Evolutionary conservation across 2,888 invertebrate species (phyloP).

Genomic region (Bimastos eiseni): DNA sequence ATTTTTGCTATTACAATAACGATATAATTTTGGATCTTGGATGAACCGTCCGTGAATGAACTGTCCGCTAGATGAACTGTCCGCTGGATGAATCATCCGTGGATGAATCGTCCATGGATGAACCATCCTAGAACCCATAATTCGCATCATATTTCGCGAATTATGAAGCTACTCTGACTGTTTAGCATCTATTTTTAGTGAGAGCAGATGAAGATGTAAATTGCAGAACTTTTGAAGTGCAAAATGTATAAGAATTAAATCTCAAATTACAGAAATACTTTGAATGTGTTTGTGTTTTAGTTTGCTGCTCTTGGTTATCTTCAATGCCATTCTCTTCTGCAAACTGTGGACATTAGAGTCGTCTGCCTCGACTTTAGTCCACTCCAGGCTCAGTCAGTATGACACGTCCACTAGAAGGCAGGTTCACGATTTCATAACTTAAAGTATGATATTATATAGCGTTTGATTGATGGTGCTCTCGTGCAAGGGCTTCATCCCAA

Average conservation of each 20-base stretch:
- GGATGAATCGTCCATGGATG: too few relatives aligned
- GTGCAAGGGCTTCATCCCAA: too few relatives aligned
- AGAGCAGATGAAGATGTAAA: too few relatives aligned
- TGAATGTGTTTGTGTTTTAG: conserved; percentile 46
- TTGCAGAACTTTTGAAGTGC: neutral
- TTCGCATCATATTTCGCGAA: neutral
- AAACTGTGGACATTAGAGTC: conserved; percentile 78
- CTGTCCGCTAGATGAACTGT: too few relatives aligned
- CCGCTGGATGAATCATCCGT: too few relatives aligned
- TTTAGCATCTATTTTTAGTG: neutral
- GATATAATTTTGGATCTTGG: too few relatives aligned
- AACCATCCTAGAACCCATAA: too few relatives aligned
- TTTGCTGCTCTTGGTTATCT: conserved; percentile 68
- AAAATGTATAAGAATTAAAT: neutral
- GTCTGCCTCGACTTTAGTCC: conserved; percentile 32
- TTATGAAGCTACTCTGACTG: conserved; percentile 9
- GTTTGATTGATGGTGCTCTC: too few relatives aligned
- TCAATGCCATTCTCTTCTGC: conserved; percentile 81
- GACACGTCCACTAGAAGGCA: conserved; percentile 27
- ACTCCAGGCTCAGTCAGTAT: conserved; percentile 31
- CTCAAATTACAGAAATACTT: neutral
- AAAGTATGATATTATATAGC: neutral
- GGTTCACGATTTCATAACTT: neutral
- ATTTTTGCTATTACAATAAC: too few relatives aligned
- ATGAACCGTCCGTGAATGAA: too few relatives aligned